phyloP scores from a whole-genome alignment of 2,888 invertebrate genomes.

The Nymphalis polychloros region DNA sequence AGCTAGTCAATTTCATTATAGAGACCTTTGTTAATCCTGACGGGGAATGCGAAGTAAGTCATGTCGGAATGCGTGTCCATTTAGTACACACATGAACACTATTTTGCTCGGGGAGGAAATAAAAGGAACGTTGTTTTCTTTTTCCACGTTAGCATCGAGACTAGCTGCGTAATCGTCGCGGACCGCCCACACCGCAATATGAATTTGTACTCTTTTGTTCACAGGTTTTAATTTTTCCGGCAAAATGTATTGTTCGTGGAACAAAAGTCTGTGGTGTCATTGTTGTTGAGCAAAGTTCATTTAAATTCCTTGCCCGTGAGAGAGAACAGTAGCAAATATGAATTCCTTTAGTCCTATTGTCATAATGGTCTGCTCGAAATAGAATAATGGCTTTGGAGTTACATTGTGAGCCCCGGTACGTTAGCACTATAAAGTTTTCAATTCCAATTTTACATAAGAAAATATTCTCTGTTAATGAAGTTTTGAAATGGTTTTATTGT shows the following conservation, averaged over 20 bases:
- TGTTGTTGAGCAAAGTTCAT: conserved; percentile 77
- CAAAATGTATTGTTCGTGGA: conserved; percentile 77
- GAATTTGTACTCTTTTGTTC: conserved; percentile 79
- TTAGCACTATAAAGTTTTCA: conserved; percentile 17
- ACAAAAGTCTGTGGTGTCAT: conserved; percentile 79
- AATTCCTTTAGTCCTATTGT: conserved; percentile 78
- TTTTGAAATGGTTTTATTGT: conserved; percentile 3
- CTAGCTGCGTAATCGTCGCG: conserved; percentile 52
- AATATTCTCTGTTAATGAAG: conserved; percentile 16
- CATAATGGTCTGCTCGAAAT: conserved; percentile 68
- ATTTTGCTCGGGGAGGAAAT: conserved; percentile 39
- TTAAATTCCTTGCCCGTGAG: conserved; percentile 78
- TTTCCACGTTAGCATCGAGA: conserved; percentile 41
- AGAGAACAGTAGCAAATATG: conserved; percentile 80
- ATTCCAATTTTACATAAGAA: conserved; percentile 6
- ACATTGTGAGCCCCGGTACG: conserved; percentile 33
- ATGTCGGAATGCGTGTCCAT: conserved; percentile 27
- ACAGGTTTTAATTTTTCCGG: conserved; percentile 79
- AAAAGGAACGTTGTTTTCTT: conserved; percentile 40
- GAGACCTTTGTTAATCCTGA: conserved; percentile 43
- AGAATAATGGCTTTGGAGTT: conserved; percentile 68
- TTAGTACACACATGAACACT: conserved; percentile 27
- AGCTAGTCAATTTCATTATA: conserved; percentile 42
- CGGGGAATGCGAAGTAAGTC: conserved; percentile 7
- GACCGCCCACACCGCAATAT: conserved; percentile 69